A percentile compares a stretch with the other conserved stretches of the same genome.
Evolutionary conservation across 1,140 invertebrate species (phyloP).

Genomic region (Idris sp.): DNA sequence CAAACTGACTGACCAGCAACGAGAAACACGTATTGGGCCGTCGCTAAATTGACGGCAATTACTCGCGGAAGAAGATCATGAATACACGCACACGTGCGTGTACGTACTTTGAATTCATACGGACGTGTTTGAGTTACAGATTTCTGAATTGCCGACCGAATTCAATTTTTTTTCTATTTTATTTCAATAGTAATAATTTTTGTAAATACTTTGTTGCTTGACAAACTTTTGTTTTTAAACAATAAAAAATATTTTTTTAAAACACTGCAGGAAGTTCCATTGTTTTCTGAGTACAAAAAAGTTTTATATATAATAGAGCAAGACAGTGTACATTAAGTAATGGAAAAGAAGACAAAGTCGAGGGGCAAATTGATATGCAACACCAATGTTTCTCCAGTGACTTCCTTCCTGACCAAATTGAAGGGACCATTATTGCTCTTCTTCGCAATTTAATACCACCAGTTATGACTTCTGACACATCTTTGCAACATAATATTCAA

Average conservation of each 20-base stretch:
- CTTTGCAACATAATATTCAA: slow-evolving; percentile 12
- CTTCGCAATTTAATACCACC: slow-evolving; percentile 59
- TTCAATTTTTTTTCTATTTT: no score
- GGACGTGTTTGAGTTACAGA: no score
- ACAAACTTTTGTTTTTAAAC: no score
- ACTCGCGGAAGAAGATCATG: slow-evolving; percentile 49
- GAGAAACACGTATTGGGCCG: slow-evolving; percentile 61
- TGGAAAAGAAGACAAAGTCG: slow-evolving; percentile 52
- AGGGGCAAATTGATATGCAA: slow-evolving; percentile 71
- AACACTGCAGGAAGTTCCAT: slow-evolving; percentile 46
- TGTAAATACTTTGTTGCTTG: no score
- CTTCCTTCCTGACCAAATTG: slow-evolving; percentile 74
- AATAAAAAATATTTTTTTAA: no score
- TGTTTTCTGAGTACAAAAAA: slow-evolving; percentile 45
- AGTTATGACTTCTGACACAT: slow-evolving; percentile 36
- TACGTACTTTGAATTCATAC: no score
- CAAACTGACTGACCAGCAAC: slow-evolving; percentile 64
- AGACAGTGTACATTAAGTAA: slow-evolving; percentile 54
- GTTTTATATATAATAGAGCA: slow-evolving; percentile 49
- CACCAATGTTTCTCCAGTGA: slow-evolving; percentile 69
- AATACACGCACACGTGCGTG: slow-evolving; percentile 1
- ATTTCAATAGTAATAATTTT: no score
- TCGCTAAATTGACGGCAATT: slow-evolving; percentile 75
- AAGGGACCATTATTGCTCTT: slow-evolving; percentile 62
- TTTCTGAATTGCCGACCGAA: no score